Base-by-base conservation (phyloP, 2,113 vertebrate species). In the Microcebus murinus region DNA sequence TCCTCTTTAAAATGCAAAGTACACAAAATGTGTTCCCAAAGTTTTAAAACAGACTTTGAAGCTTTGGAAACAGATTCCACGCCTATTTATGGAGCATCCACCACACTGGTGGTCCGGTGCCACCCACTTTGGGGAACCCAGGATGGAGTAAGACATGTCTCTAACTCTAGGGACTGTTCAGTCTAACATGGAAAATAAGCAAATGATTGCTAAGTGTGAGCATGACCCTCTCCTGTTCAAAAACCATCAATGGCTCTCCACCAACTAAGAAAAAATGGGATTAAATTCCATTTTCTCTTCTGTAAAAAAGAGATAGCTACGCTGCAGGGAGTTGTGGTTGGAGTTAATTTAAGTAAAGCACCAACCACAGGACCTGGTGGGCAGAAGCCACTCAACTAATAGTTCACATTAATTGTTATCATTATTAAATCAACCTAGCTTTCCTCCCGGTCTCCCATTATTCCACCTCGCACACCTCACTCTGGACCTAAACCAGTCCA, bases 1-100 rank as follows among this genome's bases (percentile, higher is more conserved):
- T 95, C 82, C 31, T 63, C 61, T 77, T 77, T 71, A 88, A 86
- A 77, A 76, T 20, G 50, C 23, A 83, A 86, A 77, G 73, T 5
- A 34, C 42, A n/a, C 48, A 68, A 45, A 67, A 55, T 13, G 11
- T 4, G 6, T 80, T 91, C 73, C 42, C 63, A 36, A 79, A 76
- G 81, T 42, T 70, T 70, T 55, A 17, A 55, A 18, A 55, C 5
- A 55, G 17, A 55, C 17, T 55, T 55, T 5, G 77, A 76, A 71
- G 57, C 36, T 45, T 93, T 91, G 65, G 42, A 79, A 80, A 63
- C 6, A 55, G 36, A 67, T 2, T 63, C 45, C 31, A 57, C 7
- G 3, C 3, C 4, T 23, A 73, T 59, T 77, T 55, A 61, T 0
- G 55, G 73, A 13, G 39, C 12, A 14, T 1, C 34, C 14, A 5